Percentiles rank a stretch among this genome's conserved stretches.
phyloP scores from a whole-genome alignment of 1,140 invertebrate genomes.

The Lepeophtheirus salmonis region DNA sequence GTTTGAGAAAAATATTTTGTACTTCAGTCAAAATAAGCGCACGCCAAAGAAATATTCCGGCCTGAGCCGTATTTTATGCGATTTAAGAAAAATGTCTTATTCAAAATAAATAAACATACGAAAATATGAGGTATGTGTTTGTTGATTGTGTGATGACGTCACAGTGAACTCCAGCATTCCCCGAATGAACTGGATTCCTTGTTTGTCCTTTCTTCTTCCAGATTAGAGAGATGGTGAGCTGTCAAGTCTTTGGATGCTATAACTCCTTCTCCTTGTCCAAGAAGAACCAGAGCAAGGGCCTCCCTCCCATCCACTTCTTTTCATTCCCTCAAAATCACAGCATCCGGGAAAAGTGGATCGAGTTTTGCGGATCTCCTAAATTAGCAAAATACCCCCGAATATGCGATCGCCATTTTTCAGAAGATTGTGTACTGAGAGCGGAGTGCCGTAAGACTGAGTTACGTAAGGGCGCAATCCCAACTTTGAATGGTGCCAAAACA shows the following conservation, averaged over 20 bases:
- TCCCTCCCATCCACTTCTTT: neutral
- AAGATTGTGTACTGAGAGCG: neutral
- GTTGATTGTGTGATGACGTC: too few relatives aligned
- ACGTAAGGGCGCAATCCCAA: neutral
- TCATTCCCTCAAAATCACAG: neutral
- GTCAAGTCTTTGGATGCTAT: neutral
- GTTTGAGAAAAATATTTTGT: too few relatives aligned
- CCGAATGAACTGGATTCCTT: too few relatives aligned
- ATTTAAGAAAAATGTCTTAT: too few relatives aligned
- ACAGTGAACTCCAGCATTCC: too few relatives aligned
- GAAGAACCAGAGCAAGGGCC: neutral
- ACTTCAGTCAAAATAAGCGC: too few relatives aligned
- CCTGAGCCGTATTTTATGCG: too few relatives aligned
- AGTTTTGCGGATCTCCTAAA: neutral
- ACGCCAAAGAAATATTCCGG: too few relatives aligned
- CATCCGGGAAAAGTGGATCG: neutral
- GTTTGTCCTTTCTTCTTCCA: neutral
- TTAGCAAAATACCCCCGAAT: neutral
- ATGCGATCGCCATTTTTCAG: neutral
- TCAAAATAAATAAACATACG: too few relatives aligned
- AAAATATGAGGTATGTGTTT: conserved; percentile 7
- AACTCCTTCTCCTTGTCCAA: neutral
- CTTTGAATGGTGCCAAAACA: neutral
- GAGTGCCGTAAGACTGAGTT: neutral
- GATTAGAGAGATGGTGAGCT: neutral